Evolutionary conservation across 1,140 invertebrate species (phyloP), one percentile per base, ranked within the genome.

Genomic region (Pseudachorutes palmiensis): DNA sequence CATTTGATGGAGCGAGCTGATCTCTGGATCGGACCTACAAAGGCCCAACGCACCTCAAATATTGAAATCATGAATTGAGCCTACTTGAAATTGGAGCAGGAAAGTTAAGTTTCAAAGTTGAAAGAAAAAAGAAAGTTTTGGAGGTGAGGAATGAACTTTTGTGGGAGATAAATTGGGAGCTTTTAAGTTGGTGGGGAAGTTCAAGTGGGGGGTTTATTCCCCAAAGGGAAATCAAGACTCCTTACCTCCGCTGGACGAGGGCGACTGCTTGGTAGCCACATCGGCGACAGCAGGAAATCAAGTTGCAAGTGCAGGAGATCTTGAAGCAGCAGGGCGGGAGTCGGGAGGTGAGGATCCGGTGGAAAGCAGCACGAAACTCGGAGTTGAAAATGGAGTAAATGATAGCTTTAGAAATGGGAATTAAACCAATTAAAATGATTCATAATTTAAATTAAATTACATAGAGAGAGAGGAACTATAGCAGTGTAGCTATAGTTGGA

Each of bases 371-470:
- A n/a, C 97, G 84, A 76, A 99, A 99, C 78, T 99, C 97, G 16
- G 93, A 92, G 81, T 99, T 99, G 83, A 99, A 99, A 76, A 99
- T 98, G 65, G 94, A 97, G 82, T 99, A 99, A 77, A 99, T 99
- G 75, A 98, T 92, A 9, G 97, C 51, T 55, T 9, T 5, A 24
- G 19, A 45, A 45, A n/a, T n/a, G n/a, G n/a, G n/a, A n/a, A n/a
- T n/a, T n/a, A n/a, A n/a, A n/a, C n/a, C n/a, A n/a, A n/a, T n/a
- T n/a, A n/a, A n/a, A n/a, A n/a, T n/a, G n/a, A n/a, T n/a, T n/a
- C 36, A 45, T 45, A 45, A 45, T 45, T 45, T 45, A 12, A 45
- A 45, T 45, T 45, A 45, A 45, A n/a, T n/a, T n/a, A n/a, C n/a
- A n/a, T n/a, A n/a, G n/a, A n/a, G n/a, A n/a, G n/a, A n/a, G n/a